A percentile compares a stretch with the other conserved stretches of the same genome.
These are phyloP conservation scores for Bettongia penicillata DNA, from an alignment of 2,113 vertebrate species.

Conservation along the genomic window DNA sequence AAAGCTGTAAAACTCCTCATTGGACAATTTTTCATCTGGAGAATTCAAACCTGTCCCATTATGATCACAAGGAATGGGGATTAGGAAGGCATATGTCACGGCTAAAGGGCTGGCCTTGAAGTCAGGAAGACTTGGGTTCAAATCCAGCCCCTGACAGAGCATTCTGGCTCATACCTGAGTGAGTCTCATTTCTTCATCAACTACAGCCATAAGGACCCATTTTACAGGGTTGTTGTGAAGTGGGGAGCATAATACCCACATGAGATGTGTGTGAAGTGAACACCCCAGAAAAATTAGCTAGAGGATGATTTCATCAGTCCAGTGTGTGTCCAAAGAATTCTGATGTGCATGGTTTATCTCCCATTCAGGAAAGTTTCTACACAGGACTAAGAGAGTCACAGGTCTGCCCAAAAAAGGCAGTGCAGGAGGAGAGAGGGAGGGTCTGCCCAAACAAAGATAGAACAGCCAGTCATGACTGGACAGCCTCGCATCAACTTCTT, in stretches of 20 bases:
- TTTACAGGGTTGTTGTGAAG: neutral
- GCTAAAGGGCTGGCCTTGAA: neutral
- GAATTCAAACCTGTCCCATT: neutral
- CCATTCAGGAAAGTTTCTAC: no score
- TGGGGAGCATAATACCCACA: no score
- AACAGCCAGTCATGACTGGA: no score
- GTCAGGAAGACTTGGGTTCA: neutral
- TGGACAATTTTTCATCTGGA: neutral
- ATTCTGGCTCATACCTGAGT: neutral
- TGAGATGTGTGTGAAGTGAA: neutral
- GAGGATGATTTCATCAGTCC: no score
- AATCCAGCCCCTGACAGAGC: neutral
- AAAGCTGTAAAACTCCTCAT: neutral
- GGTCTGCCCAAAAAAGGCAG: no score
- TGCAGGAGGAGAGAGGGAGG: no score
- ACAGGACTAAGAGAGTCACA: no score
- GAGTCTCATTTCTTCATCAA: slow-evolving; percentile 21
- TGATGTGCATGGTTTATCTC: no score
- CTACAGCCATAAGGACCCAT: neutral
- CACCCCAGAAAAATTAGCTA: no score
- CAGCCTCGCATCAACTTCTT: no score
- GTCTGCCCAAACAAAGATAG: no score
- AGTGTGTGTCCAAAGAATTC: neutral
- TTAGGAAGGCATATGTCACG: neutral
- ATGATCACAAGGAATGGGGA: neutral